Base-by-base conservation (phyloP, 2,797 vertebrate species). In the Gymnopithys bicolor region DNA sequence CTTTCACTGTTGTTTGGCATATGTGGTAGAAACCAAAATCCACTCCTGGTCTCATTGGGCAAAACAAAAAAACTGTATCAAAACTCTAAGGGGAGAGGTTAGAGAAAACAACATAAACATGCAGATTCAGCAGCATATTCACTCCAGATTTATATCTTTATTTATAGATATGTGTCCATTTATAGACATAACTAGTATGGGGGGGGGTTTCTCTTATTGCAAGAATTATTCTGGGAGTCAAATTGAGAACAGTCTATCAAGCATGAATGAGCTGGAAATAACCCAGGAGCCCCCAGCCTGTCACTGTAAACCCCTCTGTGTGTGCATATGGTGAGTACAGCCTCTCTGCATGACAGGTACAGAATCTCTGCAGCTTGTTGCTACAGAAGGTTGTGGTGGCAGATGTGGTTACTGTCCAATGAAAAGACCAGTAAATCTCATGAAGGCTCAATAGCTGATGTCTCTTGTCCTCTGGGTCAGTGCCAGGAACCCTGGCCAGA, bases 291-390 rank as follows among this genome's bases (percentile, higher is more conserved):
- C 4, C 19, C 12, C 58, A 66, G 45, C 6, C 8, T 41, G 32
- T 23, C 58, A n/a, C 39, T 33, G 4, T 33, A 69, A 70, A 25
- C 4, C 6, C 41, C 3, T 49, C 10, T 1, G 8, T 0, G 0
- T 10, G 30, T 23, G 23, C 27, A 4, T 18, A 27, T 0, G 3
- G 17, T n/a, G 60, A 67, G 33, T 19, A 39, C 49, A 41, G 77
- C 28, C 24, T 48, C 16, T 35, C 33, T 48, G 45, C 0, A 0
- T 13, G 80, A 33, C 74, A 76, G 49, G 37, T 49, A 69, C 21
- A 35, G 33, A 33, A 15, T 39, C 33, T 49, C 37, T 58, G 37
- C 67, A 64, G 23, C 33, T 59, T 64, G 33, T 37, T 2, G 32
- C 51, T 74, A 16, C 23, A 28, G 51, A 48, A 58, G 19, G 15